These are phyloP conservation scores for Oreortyx pictus DNA, from an alignment of 2,797 vertebrate species.

Conservation along the genomic window DNA sequence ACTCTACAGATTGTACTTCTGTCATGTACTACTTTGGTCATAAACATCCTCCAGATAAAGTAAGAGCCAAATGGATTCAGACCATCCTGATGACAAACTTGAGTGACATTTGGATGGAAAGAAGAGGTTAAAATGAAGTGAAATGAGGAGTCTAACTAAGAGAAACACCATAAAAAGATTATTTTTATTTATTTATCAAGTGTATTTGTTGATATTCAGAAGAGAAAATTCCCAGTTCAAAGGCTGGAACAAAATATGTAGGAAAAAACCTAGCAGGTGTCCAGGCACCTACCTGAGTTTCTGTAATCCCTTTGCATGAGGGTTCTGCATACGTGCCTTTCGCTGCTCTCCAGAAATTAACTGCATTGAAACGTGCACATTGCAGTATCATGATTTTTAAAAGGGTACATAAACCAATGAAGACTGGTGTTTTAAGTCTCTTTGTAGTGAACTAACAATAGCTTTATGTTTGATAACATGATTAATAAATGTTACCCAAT, in stretches of 20 bases:
- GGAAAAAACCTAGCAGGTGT: rapidly evolving
- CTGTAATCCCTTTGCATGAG: neutral
- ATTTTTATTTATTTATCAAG: neutral
- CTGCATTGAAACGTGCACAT: neutral
- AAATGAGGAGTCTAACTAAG: neutral
- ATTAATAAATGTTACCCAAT: neutral
- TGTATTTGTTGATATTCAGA: neutral
- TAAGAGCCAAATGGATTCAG: neutral
- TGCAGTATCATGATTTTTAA: neutral
- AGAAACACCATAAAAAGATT: neutral
- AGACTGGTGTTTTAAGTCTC: neutral
- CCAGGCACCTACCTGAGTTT: neutral
- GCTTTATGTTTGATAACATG: neutral
- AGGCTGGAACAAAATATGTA: neutral
- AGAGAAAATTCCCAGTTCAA: neutral
- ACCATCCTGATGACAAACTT: neutral
- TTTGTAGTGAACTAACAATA: neutral
- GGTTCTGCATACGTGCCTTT: no score
- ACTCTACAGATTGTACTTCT: neutral
- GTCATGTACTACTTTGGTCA: neutral
- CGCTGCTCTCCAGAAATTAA: neutral
- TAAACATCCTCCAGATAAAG: neutral
- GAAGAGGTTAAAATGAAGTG: neutral
- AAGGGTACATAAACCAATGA: neutral
- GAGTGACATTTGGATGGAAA: neutral